Evolutionary conservation across 2,797 vertebrate genomes (phyloP).

Genomic region (Intellagama lesueurii): DNA sequence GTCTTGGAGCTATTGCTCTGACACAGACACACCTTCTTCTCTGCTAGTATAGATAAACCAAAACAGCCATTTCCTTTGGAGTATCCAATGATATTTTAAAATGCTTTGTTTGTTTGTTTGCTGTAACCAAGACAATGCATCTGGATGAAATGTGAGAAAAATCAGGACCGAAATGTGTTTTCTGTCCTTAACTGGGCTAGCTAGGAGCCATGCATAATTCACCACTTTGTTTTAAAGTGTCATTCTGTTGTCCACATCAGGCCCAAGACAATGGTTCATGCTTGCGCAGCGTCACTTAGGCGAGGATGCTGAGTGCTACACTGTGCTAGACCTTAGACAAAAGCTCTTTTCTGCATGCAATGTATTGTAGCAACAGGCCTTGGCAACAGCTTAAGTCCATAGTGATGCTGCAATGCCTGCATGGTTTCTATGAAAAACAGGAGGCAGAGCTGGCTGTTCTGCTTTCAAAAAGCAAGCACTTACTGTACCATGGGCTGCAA

Average conservation of each 20-base stretch:
- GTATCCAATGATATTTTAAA: not conserved
- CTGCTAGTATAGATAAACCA: not conserved
- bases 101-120: not conserved
- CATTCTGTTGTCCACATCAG: slow-evolving; percentile 11
- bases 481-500: slow-evolving; percentile 65
- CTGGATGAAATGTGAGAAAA: not conserved
- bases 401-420: slow-evolving; percentile 38
- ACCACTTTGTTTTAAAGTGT: not conserved
- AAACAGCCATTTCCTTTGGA: not conserved
- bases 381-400: slow-evolving; percentile 59
- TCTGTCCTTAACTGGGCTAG: not conserved
- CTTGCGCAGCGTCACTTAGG: slow-evolving; percentile 28
- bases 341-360: slow-evolving; percentile 48
- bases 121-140: slow-evolving; percentile 25
- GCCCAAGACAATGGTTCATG: not conserved
- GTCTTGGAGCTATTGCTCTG: not conserved
- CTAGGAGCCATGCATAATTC: not conserved
- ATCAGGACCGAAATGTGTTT: slow-evolving; percentile 1
- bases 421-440: slow-evolving; percentile 32
- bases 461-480: not conserved
- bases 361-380: slow-evolving; percentile 79
- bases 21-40: not conserved
- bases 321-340: slow-evolving; percentile 24
- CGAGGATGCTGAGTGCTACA: not conserved
- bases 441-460: slow-evolving; percentile 3